Evolutionary conservation across 2,888 invertebrate genomes (phyloP).

Genomic region (Apotomis turbidana): DNA sequence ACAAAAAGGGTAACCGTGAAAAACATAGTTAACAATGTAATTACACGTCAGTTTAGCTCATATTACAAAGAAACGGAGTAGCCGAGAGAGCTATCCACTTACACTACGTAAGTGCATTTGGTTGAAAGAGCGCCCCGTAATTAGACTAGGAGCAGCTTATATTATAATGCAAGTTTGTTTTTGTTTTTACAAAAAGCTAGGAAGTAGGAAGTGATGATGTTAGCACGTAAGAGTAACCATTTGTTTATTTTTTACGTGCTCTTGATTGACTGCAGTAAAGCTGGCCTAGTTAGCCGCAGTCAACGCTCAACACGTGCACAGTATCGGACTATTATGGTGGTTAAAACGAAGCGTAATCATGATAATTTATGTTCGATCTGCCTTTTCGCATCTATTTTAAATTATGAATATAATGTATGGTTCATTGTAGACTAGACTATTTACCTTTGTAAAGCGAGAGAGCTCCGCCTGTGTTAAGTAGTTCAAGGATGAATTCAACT

Average conservation of each 20-base stretch:
- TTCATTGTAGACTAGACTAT: not conserved
- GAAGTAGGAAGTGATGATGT: conserved; percentile 32
- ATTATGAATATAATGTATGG: conserved; percentile 6
- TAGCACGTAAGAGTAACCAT: conserved; percentile 43
- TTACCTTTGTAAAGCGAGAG: conserved; percentile 24
- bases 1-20: too few species aligned
- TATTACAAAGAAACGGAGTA: conserved; percentile 1
- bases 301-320: conserved; percentile 61
- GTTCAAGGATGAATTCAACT: conserved; percentile 33
- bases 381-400: conserved; percentile 1
- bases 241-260: conserved; percentile 68
- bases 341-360: conserved; percentile 2
- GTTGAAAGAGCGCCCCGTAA: not conserved
- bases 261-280: conserved; percentile 68
- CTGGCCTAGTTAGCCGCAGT: conserved; percentile 63
- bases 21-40: not conserved
- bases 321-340: conserved; percentile 36
- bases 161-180: conserved; percentile 9
- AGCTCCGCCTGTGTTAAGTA: conserved; percentile 25
- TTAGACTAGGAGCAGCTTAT: not conserved
- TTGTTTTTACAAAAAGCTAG: conserved; percentile 14
- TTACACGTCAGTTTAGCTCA: not conserved
- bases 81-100: conserved; percentile 4
- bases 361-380: conserved; percentile 5
- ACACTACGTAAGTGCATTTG: conserved; percentile 23